phyloP scores from a whole-genome alignment of 2,888 invertebrate genomes.

The Acronicta psi region DNA sequence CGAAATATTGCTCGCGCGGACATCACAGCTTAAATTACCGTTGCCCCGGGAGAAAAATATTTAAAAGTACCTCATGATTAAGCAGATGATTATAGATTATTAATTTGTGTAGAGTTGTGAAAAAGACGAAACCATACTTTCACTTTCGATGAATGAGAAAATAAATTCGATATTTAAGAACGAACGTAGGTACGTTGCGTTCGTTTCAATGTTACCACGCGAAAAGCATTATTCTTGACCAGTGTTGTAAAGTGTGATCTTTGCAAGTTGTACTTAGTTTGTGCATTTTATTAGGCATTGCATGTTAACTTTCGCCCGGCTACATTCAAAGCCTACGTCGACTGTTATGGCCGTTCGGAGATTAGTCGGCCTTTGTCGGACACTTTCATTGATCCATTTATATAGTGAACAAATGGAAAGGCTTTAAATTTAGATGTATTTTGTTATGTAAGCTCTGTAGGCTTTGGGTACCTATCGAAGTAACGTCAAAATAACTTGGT shows the following conservation, averaged over 20 bases:
- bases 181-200: too few species aligned
- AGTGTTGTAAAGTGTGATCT: conserved; percentile 7
- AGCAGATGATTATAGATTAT: conserved; percentile 52
- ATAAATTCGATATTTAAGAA: conserved; percentile 19
- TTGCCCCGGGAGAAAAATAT: conserved; percentile 46
- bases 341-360: conserved; percentile 20
- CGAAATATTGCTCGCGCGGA: conserved; percentile 52
- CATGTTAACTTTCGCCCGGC: not conserved
- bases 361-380: conserved; percentile 23
- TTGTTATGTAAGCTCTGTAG: too few species aligned
- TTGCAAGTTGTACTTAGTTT: not conserved
- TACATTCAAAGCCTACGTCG: conserved; percentile 1
- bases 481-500: too few species aligned
- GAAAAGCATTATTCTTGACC: not conserved
- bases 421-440: not conserved
- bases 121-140: conserved; percentile 24
- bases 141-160: conserved; percentile 23
- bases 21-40: conserved; percentile 44
- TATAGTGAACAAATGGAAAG: not conserved
- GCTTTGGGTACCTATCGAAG: too few species aligned
- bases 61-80: conserved; percentile 50
- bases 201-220: not conserved
- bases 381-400: conserved; percentile 16
- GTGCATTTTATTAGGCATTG: conserved; percentile 2
- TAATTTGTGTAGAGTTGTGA: conserved; percentile 37